phyloP scores from a whole-genome alignment of 1,140 invertebrate genomes.

The Temnothorax longispinosus region DNA sequence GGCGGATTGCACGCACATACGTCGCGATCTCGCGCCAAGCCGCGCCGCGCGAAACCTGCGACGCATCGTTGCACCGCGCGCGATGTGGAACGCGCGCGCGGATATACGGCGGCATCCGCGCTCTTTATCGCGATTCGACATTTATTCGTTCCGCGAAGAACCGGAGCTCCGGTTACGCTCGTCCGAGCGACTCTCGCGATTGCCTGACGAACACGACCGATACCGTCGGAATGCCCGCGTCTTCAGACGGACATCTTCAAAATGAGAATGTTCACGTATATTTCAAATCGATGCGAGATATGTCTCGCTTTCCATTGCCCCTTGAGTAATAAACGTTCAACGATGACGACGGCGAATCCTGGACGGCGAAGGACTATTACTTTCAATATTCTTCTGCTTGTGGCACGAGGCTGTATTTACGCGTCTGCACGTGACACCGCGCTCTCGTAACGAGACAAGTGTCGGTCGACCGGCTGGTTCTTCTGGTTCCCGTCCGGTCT shows the following conservation, averaged over 20 bases:
- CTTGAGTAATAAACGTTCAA: constrained; percentile 1
- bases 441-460: constrained; percentile 70
- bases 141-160: constrained; percentile 43
- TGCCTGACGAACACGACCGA: constrained; percentile 7
- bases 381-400: constrained; percentile 34
- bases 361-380: constrained; percentile 3
- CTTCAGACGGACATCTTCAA: neutral
- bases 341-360: neutral
- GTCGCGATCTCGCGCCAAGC: constrained; percentile 36
- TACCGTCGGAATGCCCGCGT: neutral
- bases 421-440: constrained; percentile 67
- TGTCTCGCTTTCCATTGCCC: neutral
- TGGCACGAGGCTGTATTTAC: constrained; percentile 53
- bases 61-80: constrained; percentile 50
- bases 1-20: constrained; percentile 37
- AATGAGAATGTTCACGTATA: neutral
- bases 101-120: constrained; percentile 24
- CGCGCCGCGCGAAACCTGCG: constrained; percentile 53
- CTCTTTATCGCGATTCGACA: constrained; percentile 64
- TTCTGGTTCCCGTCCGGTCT: constrained; percentile 57
- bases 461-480: constrained; percentile 61
- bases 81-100: constrained; percentile 58
- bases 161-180: constrained; percentile 18
- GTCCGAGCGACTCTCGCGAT: neutral
- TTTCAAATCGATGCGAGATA: neutral